Evolutionary conservation across 2,888 invertebrate species (phyloP).

Genomic region (Tetramorium bicarinatum): DNA sequence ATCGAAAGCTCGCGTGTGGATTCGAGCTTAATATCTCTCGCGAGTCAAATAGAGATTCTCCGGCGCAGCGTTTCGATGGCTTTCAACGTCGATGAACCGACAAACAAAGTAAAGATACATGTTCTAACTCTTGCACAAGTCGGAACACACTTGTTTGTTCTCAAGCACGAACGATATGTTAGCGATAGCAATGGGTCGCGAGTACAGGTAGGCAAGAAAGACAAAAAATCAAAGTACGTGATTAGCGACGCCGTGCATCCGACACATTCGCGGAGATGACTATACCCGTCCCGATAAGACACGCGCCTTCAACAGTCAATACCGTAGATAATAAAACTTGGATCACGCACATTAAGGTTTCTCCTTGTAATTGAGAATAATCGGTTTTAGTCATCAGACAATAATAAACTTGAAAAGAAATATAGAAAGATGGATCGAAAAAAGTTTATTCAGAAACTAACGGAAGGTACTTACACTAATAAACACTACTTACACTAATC

Average conservation of each 20-base stretch:
- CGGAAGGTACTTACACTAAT: background rate
- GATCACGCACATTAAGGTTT: too few relatives aligned
- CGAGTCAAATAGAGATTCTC: background rate
- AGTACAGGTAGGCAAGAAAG: background rate
- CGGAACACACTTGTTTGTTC: constrained; percentile 9
- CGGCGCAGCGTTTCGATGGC: background rate
- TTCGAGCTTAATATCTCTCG: background rate
- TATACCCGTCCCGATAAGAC: constrained; percentile 33
- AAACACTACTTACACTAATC: too few relatives aligned
- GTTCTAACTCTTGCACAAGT: background rate
- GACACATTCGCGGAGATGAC: background rate
- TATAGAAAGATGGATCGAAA: background rate
- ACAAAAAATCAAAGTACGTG: background rate
- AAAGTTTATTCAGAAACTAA: background rate
- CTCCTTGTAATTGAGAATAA: background rate
- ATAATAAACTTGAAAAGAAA: background rate
- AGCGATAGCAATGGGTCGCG: constrained; percentile 6
- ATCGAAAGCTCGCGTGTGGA: background rate
- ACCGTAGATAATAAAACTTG: constrained; percentile 1
- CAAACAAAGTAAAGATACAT: background rate
- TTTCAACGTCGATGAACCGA: constrained; percentile 3
- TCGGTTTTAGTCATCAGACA: background rate
- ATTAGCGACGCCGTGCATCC: background rate
- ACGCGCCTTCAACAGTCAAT: constrained; percentile 19
- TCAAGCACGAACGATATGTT: constrained; percentile 32